Percentiles rank a stretch among this genome's conserved stretches.
Conservation (phyloP, 1,140 invertebrate species). For the Apis florea region DNA sequence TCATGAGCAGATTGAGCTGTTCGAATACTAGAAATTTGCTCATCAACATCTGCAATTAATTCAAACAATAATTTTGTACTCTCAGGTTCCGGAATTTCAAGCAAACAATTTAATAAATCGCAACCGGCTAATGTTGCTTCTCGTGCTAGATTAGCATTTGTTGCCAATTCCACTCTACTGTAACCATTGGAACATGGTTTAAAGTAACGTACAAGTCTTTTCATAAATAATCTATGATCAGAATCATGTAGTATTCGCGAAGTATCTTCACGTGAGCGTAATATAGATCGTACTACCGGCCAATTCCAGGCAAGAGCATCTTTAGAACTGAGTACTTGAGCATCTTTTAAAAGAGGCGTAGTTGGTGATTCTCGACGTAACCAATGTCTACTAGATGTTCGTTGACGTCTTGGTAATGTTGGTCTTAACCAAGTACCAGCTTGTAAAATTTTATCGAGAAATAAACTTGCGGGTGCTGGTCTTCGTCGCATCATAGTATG, state of each 20-base stretch:
- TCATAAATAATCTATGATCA: conserved; percentile 89
- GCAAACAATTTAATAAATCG: conserved; percentile 89
- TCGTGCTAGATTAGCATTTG: conserved; percentile 79
- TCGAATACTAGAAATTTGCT: conserved; percentile 87
- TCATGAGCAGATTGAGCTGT: conserved; percentile 89
- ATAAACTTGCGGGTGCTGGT: conserved; percentile 89
- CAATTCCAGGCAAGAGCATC: conserved; percentile 84
- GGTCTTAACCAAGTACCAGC: conserved; percentile 74
- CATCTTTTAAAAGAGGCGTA: conserved; percentile 81
- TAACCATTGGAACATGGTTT: conserved; percentile 93
- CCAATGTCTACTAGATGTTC: conserved; percentile 72
- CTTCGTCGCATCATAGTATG: conserved; percentile 90
- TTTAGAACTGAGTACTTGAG: conserved; percentile 82
- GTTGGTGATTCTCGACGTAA: conserved; percentile 74
- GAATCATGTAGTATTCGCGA: conserved; percentile 82
- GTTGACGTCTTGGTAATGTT: conserved; percentile 67
- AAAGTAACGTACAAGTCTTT: conserved; percentile 91
- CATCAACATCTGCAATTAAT: conserved; percentile 89
- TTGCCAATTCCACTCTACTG: conserved; percentile 85
- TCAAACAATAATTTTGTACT: conserved; percentile 86
- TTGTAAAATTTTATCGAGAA: conserved; percentile 90
- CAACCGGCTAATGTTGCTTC: conserved; percentile 87
- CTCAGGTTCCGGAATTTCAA: conserved; percentile 81
- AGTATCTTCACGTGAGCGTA: conserved; percentile 77
- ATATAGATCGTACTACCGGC: conserved; percentile 82